Percentiles rank a stretch among this genome's conserved stretches.
phyloP scores from a whole-genome alignment of 2,113 vertebrate genomes.

The Caranx melampygus region DNA sequence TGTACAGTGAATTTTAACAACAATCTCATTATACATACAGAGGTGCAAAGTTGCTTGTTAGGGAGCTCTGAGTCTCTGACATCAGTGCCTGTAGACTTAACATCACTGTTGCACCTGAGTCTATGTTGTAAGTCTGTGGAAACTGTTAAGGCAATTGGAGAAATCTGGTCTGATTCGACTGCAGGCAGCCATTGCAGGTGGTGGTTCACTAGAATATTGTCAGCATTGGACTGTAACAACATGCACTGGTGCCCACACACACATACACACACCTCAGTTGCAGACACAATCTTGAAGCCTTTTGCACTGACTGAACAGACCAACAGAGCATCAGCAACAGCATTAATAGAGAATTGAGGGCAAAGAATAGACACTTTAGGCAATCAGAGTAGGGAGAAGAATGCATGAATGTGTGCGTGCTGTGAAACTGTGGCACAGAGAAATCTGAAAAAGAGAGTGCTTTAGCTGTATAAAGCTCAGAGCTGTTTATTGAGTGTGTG shows the following conservation, averaged over 20 bases:
- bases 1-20: background rate
- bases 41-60: background rate
- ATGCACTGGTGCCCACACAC: conserved; percentile 49
- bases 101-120: background rate
- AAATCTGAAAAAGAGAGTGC: conserved; percentile 14
- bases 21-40: background rate
- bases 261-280: conserved; percentile 35
- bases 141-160: conserved; percentile 1
- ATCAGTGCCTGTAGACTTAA: background rate
- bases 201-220: conserved; percentile 31
- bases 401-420: conserved; percentile 21
- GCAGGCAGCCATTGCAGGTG: conserved; percentile 20
- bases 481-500: conserved; percentile 74
- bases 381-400: conserved; percentile 38
- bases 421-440: conserved; percentile 31
- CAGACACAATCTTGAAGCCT: conserved; percentile 42
- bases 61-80: background rate
- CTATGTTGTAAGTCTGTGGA: conserved; percentile 6
- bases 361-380: conserved; percentile 60
- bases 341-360: conserved; percentile 45
- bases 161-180: conserved; percentile 22
- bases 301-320: conserved; percentile 67
- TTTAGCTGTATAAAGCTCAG: conserved; percentile 53
- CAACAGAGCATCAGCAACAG: conserved; percentile 49
- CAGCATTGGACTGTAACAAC: conserved; percentile 53